Percentiles rank a stretch among this genome's conserved stretches.
Evolutionary conservation across 2,113 vertebrate genomes (phyloP).

Genomic region (Platichthys flesus): DNA sequence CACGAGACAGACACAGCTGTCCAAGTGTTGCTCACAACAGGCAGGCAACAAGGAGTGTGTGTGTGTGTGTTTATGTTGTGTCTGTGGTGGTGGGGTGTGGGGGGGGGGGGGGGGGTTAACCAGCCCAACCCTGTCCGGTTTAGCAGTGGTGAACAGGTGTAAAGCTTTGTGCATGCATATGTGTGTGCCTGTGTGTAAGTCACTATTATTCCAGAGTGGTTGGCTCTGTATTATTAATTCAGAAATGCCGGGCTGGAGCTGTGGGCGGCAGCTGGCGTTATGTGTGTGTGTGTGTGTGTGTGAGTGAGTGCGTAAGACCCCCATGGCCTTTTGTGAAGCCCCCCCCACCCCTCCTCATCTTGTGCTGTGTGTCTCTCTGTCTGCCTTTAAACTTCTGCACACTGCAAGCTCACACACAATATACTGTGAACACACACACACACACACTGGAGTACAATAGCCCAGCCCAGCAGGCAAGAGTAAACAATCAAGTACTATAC

Average conservation of each 20-base stretch:
- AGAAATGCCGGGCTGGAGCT: constrained; percentile 75
- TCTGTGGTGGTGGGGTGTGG: neutral
- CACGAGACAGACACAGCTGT: constrained; percentile 71
- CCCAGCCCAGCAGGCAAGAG: constrained; percentile 59
- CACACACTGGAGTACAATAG: constrained; percentile 44
- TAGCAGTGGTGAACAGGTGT: constrained; percentile 81
- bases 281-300: constrained; percentile 33
- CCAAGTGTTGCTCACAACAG: constrained; percentile 69
- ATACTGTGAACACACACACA: constrained; percentile 19
- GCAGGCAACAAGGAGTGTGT: constrained; percentile 23
- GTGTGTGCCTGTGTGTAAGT: constrained; percentile 49
- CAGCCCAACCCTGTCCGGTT: constrained; percentile 65
- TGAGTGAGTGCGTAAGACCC: constrained; percentile 47
- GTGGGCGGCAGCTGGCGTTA: constrained; percentile 80
- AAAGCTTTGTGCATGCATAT: constrained; percentile 66
- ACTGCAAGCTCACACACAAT: constrained; percentile 36
- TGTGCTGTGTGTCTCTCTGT: constrained; percentile 41
- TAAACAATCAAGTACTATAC: constrained; percentile 74
- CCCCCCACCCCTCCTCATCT: constrained; percentile 11
- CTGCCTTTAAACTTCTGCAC: constrained; percentile 60
- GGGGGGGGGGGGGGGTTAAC: constrained; percentile 31
- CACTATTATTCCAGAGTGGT: constrained; percentile 80
- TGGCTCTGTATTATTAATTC: constrained; percentile 84
- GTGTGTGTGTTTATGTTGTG: neutral
- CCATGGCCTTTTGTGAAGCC: constrained; percentile 73